Evolutionary conservation across 2,888 invertebrate genomes (phyloP).

Genomic region (Mythimna albipuncta): DNA sequence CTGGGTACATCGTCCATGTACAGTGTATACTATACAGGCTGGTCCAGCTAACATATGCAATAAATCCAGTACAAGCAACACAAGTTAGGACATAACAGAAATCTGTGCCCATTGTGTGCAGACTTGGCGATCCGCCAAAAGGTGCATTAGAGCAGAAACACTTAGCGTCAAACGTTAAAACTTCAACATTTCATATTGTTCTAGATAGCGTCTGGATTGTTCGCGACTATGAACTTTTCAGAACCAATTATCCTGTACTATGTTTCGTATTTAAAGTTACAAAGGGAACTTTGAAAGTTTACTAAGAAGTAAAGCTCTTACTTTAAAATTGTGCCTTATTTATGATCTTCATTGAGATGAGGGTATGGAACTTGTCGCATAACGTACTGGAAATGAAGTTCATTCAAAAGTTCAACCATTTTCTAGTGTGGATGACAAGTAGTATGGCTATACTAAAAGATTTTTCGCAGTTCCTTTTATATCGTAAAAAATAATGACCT

Average conservation of each 20-base stretch:
- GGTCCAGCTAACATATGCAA: constrained; percentile 50
- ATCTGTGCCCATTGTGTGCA: constrained; percentile 70
- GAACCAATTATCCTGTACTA: constrained; percentile 59
- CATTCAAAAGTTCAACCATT: constrained; percentile 38
- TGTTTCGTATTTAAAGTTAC: constrained; percentile 43
- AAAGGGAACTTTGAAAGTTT: constrained; percentile 38
- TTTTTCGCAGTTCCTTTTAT: background rate
- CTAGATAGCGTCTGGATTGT: constrained; percentile 55
- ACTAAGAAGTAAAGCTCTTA: constrained; percentile 18
- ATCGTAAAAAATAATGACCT: background rate
- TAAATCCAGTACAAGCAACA: constrained; percentile 60
- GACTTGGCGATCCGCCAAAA: constrained; percentile 75
- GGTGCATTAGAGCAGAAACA: constrained; percentile 75
- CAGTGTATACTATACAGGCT: constrained; percentile 13
- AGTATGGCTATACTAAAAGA: background rate
- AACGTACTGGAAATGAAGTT: constrained; percentile 19
- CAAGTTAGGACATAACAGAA: constrained; percentile 64
- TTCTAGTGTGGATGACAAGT: constrained; percentile 22
- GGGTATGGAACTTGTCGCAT: constrained; percentile 17
- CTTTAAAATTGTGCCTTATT: constrained; percentile 26
- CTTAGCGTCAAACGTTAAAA: constrained; percentile 75
- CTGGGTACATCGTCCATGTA: constrained; percentile 31
- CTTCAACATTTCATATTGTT: constrained; percentile 70
- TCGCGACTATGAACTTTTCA: constrained; percentile 58
- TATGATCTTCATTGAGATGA: constrained; percentile 27